Base-by-base conservation (phyloP, 2,113 vertebrate species). In the Grus americana region DNA sequence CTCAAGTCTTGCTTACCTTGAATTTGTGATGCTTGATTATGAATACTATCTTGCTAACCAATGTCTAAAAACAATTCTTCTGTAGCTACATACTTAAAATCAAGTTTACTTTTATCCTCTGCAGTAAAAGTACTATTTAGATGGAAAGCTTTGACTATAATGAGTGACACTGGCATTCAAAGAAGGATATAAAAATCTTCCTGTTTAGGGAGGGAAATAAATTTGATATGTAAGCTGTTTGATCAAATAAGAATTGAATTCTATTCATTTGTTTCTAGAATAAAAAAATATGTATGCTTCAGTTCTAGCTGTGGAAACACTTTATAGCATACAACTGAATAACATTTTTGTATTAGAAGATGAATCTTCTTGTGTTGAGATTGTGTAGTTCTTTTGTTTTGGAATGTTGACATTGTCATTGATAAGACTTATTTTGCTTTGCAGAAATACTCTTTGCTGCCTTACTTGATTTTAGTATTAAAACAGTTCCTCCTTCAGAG, bases 401-500 rank as follows among this genome's bases (percentile, higher is more conserved):
- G n/a, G 38, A 61, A 52, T 85, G 34, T 24, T 80, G 72, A 30
- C 2, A 3, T 61, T 87, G 24, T 63, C 17, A 57, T n/a, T 96
- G 70, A 95, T 44, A 68, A 71, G 27, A 76, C 5, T 88, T 85
- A 52, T 4, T 97, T 94, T 96, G 47, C 59, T 95, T 97, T 97
- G 55, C 96, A 99, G 99, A 99, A 99, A 97, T 99, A 99, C 86
- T 99, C 99, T 17, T 98, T 99, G 95, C 98, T 99, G 98, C 99
- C 99, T 86, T 99, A 99, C 96, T 97, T 99, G 98, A 99, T 99
- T 97, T 98, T 99, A 98, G 99, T 99, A 92, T 98, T 99, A 96
- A 99, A 99, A 94, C 99, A 99, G 98, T 99, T 99, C 98, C 98
- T 99, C 40, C 98, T 99, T 94, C 99, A 99, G 97, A 99, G 99